Percentiles rank a stretch among this genome's conserved stretches.
phyloP scores from a whole-genome alignment of 2,888 invertebrate species.

The Athalia rosae region DNA sequence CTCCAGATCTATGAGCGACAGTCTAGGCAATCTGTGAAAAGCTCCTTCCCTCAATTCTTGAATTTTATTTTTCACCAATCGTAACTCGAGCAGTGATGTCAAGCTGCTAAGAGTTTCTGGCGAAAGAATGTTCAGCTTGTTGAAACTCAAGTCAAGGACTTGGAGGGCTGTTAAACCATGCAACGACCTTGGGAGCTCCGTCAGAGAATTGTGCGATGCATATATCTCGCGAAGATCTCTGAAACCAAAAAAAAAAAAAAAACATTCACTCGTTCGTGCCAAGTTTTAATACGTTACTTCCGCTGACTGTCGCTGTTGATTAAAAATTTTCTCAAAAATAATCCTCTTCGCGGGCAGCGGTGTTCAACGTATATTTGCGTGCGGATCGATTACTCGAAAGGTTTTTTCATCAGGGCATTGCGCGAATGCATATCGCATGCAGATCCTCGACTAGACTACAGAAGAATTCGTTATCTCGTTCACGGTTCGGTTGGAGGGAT shows the following conservation, averaged over 20 bases:
- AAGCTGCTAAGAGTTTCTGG: conserved; percentile 83
- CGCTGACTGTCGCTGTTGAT: too few species aligned
- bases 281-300: too few species aligned
- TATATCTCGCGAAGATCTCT: conserved; percentile 84
- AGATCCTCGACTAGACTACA: not conserved
- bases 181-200: conserved; percentile 83
- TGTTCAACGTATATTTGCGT: too few species aligned
- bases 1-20: conserved; percentile 86
- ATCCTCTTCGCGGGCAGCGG: too few species aligned
- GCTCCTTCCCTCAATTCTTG: conserved; percentile 82
- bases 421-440: too few species aligned
- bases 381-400: too few species aligned
- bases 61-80: conserved; percentile 85
- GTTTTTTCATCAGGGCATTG: too few species aligned
- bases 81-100: conserved; percentile 82
- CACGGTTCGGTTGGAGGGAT: conserved; percentile 31
- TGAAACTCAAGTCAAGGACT: conserved; percentile 86
- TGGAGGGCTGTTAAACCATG: conserved; percentile 82
- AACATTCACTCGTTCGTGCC: too few species aligned
- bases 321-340: too few species aligned
- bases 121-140: conserved; percentile 82
- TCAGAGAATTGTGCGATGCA: conserved; percentile 85
- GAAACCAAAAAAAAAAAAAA: conserved; percentile 63
- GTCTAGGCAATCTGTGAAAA: conserved; percentile 81
- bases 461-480: conserved; percentile 32